Conservation (phyloP, 2,888 invertebrate species). For the Dugesia japonica region DNA sequence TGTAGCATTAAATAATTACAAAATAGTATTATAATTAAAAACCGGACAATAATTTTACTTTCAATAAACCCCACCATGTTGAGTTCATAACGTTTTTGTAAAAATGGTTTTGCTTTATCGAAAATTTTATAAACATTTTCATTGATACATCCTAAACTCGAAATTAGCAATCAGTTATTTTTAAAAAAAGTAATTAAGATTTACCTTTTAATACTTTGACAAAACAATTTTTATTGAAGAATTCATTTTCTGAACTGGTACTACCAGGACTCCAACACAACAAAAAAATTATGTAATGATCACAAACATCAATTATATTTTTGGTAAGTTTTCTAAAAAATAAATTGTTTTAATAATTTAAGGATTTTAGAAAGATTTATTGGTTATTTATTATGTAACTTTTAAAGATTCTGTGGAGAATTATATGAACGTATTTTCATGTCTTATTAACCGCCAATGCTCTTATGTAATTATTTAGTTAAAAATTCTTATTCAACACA, state of each 20-base stretch:
- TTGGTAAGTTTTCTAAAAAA: not conserved
- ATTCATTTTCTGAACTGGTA: not conserved
- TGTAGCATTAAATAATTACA: no score
- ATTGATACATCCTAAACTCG: not conserved
- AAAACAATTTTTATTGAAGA: not conserved
- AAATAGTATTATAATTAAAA: not conserved
- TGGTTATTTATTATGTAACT: no score
- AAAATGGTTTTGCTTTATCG: not conserved
- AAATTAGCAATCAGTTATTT: not conserved
- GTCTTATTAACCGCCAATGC: no score
- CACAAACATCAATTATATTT: not conserved
- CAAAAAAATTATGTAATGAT: not conserved
- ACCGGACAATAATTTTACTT: not conserved
- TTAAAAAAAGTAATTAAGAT: not conserved
- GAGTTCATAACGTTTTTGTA: not conserved
- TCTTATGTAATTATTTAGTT: no score
- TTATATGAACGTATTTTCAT: no score
- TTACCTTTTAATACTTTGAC: slow-evolving; percentile 6
- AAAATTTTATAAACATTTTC: not conserved
- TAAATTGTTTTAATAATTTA: no score
- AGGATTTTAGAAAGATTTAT: no score
- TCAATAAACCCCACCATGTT: not conserved
- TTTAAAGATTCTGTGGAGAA: no score
- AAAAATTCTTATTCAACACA: no score
- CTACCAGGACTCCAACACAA: not conserved